Conservation (phyloP, 2,113 vertebrate species). For the Xiphophorus couchianus region DNA sequence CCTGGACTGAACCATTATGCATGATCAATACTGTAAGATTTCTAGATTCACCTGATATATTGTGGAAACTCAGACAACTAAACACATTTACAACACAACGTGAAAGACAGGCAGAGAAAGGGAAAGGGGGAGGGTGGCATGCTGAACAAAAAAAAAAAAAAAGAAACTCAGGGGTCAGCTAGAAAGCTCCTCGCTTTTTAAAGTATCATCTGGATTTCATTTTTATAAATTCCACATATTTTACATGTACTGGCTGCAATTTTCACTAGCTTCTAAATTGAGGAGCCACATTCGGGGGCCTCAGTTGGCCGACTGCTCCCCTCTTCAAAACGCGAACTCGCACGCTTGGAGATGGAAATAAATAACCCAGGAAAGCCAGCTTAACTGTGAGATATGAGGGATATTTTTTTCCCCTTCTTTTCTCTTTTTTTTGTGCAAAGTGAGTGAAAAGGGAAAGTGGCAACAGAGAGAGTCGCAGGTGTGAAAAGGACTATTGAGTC, state of each 20-base stretch:
- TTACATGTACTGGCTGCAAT: conserved; percentile 75
- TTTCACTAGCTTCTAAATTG: conserved; percentile 71
- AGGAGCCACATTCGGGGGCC: conserved; percentile 32
- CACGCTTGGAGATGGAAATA: conserved; percentile 41
- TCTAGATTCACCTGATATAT: background rate
- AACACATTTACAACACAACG: conserved; percentile 31
- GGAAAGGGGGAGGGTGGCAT: conserved; percentile 14
- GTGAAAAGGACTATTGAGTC: conserved; percentile 80
- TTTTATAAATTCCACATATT: conserved; percentile 81
- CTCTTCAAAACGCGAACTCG: conserved; percentile 38
- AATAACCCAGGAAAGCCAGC: conserved; percentile 48
- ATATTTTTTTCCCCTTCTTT: conserved; percentile 20
- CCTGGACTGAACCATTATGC: background rate
- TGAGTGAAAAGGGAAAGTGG: conserved; percentile 25
- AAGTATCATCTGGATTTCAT: conserved; percentile 83
- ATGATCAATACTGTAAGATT: background rate
- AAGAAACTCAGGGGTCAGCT: conserved; percentile 66
- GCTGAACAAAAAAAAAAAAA: conserved; percentile 65
- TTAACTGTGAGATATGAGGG: conserved; percentile 45
- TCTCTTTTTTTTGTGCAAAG: background rate
- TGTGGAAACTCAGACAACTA: conserved; percentile 23
- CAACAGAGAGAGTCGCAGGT: conserved; percentile 53
- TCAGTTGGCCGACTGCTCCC: conserved; percentile 23
- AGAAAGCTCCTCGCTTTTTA: conserved; percentile 67
- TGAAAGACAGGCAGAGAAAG: conserved; percentile 31